Base-by-base conservation (phyloP, 2,797 vertebrate species). In the Argya squamiceps region DNA sequence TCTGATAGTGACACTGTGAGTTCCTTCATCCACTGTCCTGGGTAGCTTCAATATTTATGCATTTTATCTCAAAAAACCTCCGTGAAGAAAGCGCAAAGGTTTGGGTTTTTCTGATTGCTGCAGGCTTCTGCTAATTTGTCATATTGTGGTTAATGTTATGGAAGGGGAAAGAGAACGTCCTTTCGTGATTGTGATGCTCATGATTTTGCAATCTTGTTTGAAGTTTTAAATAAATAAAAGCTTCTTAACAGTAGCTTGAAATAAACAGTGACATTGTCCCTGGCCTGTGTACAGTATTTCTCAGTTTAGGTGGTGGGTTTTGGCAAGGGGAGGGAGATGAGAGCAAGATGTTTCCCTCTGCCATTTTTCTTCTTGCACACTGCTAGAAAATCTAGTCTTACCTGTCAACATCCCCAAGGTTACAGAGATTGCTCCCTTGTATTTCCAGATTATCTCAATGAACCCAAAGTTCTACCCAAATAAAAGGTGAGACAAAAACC, bases 231-330 rank as follows among this genome's bases (percentile, higher is more conserved):
- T 84, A 90, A 89, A 49, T 74, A 95, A 56, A 80, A 96, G 75
- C 81, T 91, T 91, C 83, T 80, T 89, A 94, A 92, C 75, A 84
- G 82, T 85, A 93, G 84, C 90, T 93, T 89, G 88, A 95, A 97
- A 93, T 75, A 92, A 95, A 91, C n/a, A 88, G 56, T 53, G 39
- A 70, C 46, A 46, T 84, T 67, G 36, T 68, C 68, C 50, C 50
- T 87, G 62, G 52, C 44, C 30, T 69, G 9, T 34, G 36, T 74
- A 60, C 41, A 69, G 22, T 81, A 64, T 88, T 90, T 84, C 58
- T 88, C 75, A n/a, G 69, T 43, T 89, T 90, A 92, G 59, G 83
- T 92, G 62, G 69, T 84, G 47, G 53, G 18, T 67, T 92, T 90
- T 86, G 86, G 55, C 75, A 93, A 90, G 10, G 30, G n/a, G 32